Percentiles rank a stretch among this genome's conserved stretches.
These are phyloP conservation scores for Odobenus rosmarus DNA, from an alignment of 2,113 vertebrate species.

Conservation along the genomic window DNA sequence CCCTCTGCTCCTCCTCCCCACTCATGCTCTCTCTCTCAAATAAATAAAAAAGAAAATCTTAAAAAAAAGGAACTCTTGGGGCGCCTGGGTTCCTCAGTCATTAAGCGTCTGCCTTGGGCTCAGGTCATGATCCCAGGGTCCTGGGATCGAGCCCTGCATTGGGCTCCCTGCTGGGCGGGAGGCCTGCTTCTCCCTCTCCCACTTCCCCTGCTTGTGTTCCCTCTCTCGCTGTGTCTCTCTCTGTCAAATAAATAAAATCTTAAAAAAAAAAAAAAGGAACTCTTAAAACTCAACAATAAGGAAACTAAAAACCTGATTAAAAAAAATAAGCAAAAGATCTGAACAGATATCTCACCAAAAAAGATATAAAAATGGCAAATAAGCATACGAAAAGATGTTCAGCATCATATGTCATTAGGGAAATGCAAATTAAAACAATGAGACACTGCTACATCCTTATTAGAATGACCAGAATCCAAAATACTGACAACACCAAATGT, in stretches of 20 bases:
- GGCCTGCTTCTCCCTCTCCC: no score
- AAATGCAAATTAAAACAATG: background rate
- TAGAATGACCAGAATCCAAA: background rate
- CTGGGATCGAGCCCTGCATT: no score
- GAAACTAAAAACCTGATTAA: background rate
- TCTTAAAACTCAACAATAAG: background rate
- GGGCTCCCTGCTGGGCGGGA: no score
- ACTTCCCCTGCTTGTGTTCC: no score
- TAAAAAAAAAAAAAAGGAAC: background rate
- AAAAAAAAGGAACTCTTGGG: background rate
- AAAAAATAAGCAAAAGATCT: constrained; percentile 1
- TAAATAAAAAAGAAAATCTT: no score
- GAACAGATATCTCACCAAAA: background rate
- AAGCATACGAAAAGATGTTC: background rate
- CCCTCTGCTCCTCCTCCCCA: no score
- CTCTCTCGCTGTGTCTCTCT: no score
- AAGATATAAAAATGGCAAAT: background rate
- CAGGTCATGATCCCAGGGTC: no score
- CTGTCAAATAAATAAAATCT: background rate
- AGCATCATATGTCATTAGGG: background rate
- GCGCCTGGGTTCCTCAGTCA: background rate
- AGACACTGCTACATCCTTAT: background rate
- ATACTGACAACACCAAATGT: background rate
- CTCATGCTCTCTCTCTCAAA: no score
- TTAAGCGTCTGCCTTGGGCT: no score